Evolutionary conservation across 2,797 vertebrate species (phyloP), one percentile per base, ranked within the genome.

Genomic region (Thaleichthys pacificus): DNA sequence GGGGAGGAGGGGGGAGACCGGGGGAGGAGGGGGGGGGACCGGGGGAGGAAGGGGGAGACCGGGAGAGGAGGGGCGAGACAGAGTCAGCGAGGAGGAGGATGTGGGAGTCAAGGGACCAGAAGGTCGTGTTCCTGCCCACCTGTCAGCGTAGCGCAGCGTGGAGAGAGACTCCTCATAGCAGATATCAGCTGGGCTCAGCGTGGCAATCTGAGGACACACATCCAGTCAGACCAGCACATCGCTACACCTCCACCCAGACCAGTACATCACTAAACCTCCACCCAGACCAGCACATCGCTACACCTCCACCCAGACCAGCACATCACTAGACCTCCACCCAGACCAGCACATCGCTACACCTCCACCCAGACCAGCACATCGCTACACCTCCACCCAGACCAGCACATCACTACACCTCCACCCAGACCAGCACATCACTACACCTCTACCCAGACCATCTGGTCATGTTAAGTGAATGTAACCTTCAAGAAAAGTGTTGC

Each of bases 111-210:
- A 17, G 22, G 7, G 42, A 66, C 15, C 49, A 22, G 22, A 15
- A 24, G 11, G 17, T 6, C 1, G 24, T 22, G 6, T 15, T 28
- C 26, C 15, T 54, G 1, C 68, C 1, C 65, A 97, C 95, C 96
- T 94, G 79, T 96, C 95, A 7, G 96, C 95, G 0, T 95, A 97
- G 72, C 93, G 93, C 69, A 96, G 83, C 0, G 96, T 96, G 15
- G 95, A 96, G 38, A 96, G 88, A 14, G 95, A 94, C 84, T 96
- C 96, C 72, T 96, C 95, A 3, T 94, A 97, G 85, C 94, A 95
- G 82, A 95, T 94, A 77, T 96, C 96, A 65, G 96, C 95, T 1
- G 96, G 95, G 75, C 96, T 97, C 69, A 96, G 78, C 0, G 95
- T 92, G 21, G 93, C 95, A 42, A 96, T 94, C 96, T 97, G 71